These are phyloP conservation scores for Charadrius vociferus DNA, from an alignment of 2,113 vertebrate species.

Conservation along the genomic window DNA sequence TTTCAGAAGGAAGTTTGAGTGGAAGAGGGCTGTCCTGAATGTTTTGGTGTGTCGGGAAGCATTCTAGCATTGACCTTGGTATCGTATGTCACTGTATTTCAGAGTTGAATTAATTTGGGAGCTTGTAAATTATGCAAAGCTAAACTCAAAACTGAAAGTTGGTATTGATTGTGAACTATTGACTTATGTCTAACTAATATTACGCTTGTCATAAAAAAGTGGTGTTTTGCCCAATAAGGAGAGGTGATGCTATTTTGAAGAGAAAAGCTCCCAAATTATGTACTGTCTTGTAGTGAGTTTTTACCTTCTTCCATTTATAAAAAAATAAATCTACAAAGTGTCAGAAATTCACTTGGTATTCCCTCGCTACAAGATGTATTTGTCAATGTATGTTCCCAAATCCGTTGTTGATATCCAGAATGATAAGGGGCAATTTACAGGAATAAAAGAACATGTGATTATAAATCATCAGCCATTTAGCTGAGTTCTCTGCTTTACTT, in stretches of 20 bases:
- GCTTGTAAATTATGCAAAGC: neutral
- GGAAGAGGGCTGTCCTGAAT: neutral
- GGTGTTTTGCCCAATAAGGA: neutral
- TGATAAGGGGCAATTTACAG: neutral
- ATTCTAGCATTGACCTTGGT: neutral
- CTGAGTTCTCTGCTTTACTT: neutral
- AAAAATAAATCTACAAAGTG: neutral
- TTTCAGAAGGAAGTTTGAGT: neutral
- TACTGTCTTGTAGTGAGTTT: neutral
- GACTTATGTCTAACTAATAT: neutral
- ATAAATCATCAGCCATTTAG: slow-evolving; percentile 14
- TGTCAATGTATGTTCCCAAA: neutral
- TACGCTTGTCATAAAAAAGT: neutral
- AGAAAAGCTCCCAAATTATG: neutral
- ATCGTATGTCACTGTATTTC: neutral
- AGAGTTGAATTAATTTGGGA: neutral
- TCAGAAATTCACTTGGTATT: neutral
- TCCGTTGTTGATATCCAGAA: neutral
- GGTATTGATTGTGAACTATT: neutral
- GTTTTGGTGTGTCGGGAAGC: neutral
- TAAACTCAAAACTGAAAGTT: neutral
- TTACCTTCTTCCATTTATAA: neutral
- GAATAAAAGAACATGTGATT: neutral
- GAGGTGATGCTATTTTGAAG: neutral
- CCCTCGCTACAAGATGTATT: neutral